These are phyloP conservation scores for Galerucella nymphaeae DNA, from an alignment of 2,888 invertebrate genomes.

Conservation along the genomic window DNA sequence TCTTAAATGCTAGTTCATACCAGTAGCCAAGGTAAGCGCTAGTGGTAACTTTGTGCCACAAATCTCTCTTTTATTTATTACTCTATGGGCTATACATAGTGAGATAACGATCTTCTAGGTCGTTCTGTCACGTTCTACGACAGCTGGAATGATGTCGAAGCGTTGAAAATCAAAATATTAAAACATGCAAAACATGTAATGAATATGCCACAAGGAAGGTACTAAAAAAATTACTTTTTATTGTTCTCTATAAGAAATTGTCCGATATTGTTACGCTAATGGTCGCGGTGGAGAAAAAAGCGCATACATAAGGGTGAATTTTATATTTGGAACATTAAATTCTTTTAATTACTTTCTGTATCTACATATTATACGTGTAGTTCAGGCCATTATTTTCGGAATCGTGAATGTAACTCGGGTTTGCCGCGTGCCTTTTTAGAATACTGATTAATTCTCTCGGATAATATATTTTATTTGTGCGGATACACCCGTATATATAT, in stretches of 20 bases:
- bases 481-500: constrained; percentile 46
- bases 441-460: constrained; percentile 62
- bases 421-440: constrained; percentile 56
- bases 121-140: too few species aligned
- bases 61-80: too few species aligned
- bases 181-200: too few species aligned
- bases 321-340: constrained; percentile 65
- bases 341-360: constrained; percentile 65
- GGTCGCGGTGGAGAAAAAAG: constrained; percentile 30
- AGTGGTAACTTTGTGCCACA: too few species aligned
- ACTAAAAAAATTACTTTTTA: too few species aligned
- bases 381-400: constrained; percentile 62
- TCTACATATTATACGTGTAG: constrained; percentile 64
- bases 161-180: too few species aligned
- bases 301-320: constrained; percentile 58
- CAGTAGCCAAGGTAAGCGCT: too few species aligned
- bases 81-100: too few species aligned
- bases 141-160: too few species aligned
- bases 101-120: too few species aligned
- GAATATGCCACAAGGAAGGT: too few species aligned
- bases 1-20: too few species aligned
- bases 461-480: constrained; percentile 60
- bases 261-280: constrained; percentile 28
- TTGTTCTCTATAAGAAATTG: not conserved
- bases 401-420: constrained; percentile 52